Conservation (phyloP, 2,797 vertebrate genomes). For the Eulemur albifrons region DNA sequence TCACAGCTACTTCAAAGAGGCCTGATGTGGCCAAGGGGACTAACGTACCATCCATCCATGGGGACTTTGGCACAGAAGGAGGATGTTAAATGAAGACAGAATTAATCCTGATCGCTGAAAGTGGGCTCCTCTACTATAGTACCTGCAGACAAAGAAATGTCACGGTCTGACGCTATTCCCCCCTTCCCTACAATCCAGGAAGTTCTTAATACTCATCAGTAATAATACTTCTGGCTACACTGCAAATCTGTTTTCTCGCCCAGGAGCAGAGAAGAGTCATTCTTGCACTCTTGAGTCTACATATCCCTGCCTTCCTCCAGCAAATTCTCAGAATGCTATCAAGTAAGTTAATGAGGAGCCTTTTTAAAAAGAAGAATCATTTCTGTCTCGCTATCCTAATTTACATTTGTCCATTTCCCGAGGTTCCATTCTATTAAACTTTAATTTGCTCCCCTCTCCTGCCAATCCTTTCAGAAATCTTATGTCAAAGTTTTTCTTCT, state of each 20-base stretch:
- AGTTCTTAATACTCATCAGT: slow-evolving; percentile 6
- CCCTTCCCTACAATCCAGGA: background rate
- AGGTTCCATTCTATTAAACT: slow-evolving; percentile 46
- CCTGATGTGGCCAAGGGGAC: background rate
- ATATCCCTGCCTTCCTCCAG: background rate
- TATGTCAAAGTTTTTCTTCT: background rate
- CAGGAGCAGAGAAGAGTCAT: background rate
- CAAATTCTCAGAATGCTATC: slow-evolving; percentile 44
- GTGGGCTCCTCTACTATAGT: background rate
- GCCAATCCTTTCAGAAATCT: background rate
- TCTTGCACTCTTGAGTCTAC: background rate
- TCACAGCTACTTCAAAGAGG: background rate
- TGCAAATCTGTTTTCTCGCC: background rate
- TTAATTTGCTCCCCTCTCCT: slow-evolving; percentile 33
- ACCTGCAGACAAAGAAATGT: background rate
- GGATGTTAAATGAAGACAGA: background rate
- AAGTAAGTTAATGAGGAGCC: slow-evolving; percentile 44
- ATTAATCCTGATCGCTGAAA: background rate
- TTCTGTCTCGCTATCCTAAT: slow-evolving; percentile 55
- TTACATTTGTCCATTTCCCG: slow-evolving; percentile 64
- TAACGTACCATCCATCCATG: background rate
- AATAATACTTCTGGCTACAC: background rate
- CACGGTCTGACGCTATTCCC: background rate
- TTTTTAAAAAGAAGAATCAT: slow-evolving; percentile 59
- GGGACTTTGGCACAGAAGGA: background rate